A percentile compares a stretch with the other conserved stretches of the same genome.
Evolutionary conservation across 2,113 vertebrate species (phyloP).

Genomic region (Rallus limicola): DNA sequence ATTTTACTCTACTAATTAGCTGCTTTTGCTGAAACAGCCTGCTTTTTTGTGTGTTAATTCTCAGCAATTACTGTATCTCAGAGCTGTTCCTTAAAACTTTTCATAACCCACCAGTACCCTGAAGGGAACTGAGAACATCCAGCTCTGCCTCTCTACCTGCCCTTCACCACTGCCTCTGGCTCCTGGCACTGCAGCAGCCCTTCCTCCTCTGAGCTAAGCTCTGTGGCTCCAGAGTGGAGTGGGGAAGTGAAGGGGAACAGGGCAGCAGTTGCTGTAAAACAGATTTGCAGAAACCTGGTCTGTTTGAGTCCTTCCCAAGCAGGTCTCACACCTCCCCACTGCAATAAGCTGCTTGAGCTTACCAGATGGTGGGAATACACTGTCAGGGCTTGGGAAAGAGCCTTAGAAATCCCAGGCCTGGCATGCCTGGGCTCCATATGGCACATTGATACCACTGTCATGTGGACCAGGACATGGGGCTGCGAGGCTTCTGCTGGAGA

Average conservation of each 20-base stretch:
- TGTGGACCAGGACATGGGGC: accelerated
- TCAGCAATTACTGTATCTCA: not conserved
- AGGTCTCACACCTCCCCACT: not conserved
- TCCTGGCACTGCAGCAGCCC: not conserved
- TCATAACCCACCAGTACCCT: not conserved
- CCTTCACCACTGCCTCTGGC: not conserved
- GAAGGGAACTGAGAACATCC: not conserved
- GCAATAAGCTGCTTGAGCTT: not conserved
- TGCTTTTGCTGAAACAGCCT: not conserved
- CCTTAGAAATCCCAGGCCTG: not conserved
- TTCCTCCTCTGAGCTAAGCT: not conserved
- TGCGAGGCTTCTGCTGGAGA: not conserved
- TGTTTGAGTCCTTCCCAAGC: not conserved
- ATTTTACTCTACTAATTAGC: not conserved
- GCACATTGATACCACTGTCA: not conserved
- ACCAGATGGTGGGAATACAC: not conserved
- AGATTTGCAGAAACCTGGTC: not conserved
- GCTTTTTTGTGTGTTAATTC: not conserved
- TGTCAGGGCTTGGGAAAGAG: not conserved
- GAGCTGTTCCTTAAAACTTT: not conserved
- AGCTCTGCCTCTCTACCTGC: not conserved
- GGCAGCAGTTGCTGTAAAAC: not conserved
- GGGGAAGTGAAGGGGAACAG: not conserved
- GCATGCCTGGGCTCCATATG: accelerated
- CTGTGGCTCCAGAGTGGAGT: not conserved